A percentile compares a stretch with the other conserved stretches of the same genome.
phyloP scores from a whole-genome alignment of 2,113 vertebrate species.

The Paradisaea rubra region DNA sequence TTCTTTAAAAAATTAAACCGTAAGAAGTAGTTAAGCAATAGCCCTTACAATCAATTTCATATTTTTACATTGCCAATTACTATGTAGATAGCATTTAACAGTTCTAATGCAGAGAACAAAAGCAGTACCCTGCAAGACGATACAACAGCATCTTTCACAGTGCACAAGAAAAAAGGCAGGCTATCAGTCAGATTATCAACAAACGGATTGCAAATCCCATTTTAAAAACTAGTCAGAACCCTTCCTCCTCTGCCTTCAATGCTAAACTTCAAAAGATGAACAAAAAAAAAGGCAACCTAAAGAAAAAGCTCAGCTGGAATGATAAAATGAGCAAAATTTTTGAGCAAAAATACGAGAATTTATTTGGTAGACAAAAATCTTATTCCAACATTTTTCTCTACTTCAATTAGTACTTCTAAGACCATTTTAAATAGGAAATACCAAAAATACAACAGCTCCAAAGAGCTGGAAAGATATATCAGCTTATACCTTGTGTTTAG shows the following conservation, averaged over 20 bases:
- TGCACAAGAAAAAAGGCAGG: neutral
- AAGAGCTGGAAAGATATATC: neutral
- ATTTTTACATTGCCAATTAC: neutral
- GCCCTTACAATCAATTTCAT: neutral
- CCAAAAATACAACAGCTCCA: neutral
- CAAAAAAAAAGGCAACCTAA: neutral
- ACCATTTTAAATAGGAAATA: neutral
- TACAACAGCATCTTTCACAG: neutral
- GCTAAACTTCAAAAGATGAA: neutral
- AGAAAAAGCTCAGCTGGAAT: neutral
- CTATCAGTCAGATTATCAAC: neutral
- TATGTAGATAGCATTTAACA: neutral
- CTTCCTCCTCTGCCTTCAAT: neutral
- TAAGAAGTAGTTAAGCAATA: neutral
- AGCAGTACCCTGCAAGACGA: neutral
- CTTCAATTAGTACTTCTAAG: neutral
- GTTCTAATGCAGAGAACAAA: neutral
- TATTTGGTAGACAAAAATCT: neutral
- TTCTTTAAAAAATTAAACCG: neutral
- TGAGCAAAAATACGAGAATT: neutral
- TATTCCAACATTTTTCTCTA: neutral
- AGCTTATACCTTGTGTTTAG: neutral
- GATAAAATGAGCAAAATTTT: neutral
- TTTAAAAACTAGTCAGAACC: neutral
- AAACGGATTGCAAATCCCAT: neutral